Evolutionary conservation across 1,140 invertebrate species (phyloP), one percentile per base, ranked within the genome.

Genomic region (Eueides isabella): DNA sequence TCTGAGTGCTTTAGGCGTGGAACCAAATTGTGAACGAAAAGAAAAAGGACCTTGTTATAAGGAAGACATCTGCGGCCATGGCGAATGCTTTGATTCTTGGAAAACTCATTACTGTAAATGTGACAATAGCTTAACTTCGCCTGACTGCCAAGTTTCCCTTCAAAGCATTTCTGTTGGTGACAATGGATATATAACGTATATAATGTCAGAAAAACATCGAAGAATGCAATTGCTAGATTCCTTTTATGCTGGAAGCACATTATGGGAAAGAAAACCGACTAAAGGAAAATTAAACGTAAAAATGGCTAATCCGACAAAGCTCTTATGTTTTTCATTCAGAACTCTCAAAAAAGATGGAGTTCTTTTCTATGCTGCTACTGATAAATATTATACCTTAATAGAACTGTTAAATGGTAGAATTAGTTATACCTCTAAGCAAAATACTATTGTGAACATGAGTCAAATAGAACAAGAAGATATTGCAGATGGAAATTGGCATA

Each of bases 401-500:
- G 96, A 98, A 93, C 94, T 98, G 81, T 88, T 92, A 30, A 94
- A 95, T 61, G 97, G 97, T 4, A 95, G 96, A 74, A 89, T 98
- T 9, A 93, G 95, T 11, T 98, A 98, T 82, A 95, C 95, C 2
- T 98, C 97, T 3, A 95, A 96, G 81, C 94, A 97, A 75, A 96
- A 96, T 30, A 94, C 95, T 11, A 89, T 95, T 0, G 96, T 98
- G 1, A 98, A 98, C 85, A 97, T 98, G 97, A 97, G 96, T 5
- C 95, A 95, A 72, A 77, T 88, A 1, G 90, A 94, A 67, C 93
- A 95, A 33, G 79, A 81, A 19, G 91, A 92, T 55, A 90, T 98
- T 1, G 94, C 96, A 4, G 97, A 98, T 91, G 97, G 97, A 7
- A 94, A 93, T 35, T 98, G 97, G 97, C 97, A 98, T 85, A 98